These are phyloP conservation scores for Palloptera scutellata DNA, from an alignment of 2,888 invertebrate species.

Conservation along the genomic window DNA sequence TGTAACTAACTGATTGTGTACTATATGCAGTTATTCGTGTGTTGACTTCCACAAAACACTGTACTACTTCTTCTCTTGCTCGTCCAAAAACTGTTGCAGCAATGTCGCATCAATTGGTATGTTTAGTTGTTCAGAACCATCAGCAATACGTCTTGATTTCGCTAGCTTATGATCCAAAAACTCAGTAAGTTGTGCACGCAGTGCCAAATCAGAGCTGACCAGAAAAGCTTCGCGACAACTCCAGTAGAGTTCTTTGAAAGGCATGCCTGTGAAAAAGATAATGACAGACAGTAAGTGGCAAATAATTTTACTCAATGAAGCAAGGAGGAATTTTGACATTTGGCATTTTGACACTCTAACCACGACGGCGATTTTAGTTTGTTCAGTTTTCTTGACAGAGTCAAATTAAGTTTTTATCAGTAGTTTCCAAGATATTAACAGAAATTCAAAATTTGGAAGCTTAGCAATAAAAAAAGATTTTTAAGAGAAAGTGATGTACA, in stretches of 20 bases:
- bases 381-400: no score
- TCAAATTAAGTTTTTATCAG: no score
- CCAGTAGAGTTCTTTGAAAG: constrained; percentile 87
- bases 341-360: background rate
- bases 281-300: no score
- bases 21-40: no score
- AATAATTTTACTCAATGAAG: no score
- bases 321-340: background rate
- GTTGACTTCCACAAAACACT: no score
- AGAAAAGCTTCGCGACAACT: constrained; percentile 87
- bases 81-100: constrained; percentile 79
- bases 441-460: background rate
- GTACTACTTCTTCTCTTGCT: constrained; percentile 55
- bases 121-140: constrained; percentile 82
- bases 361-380: background rate
- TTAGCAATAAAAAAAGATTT: background rate
- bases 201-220: constrained; percentile 89
- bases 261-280: constrained; percentile 71
- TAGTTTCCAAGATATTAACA: no score
- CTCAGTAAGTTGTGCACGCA: constrained; percentile 92
- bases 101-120: constrained; percentile 80
- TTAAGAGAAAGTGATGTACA: no score
- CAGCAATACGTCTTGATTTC: constrained; percentile 78
- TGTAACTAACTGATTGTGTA: background rate
- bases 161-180: constrained; percentile 95